Evolutionary conservation across 2,888 invertebrate species (phyloP).

Genomic region (Diaphora mendica): DNA sequence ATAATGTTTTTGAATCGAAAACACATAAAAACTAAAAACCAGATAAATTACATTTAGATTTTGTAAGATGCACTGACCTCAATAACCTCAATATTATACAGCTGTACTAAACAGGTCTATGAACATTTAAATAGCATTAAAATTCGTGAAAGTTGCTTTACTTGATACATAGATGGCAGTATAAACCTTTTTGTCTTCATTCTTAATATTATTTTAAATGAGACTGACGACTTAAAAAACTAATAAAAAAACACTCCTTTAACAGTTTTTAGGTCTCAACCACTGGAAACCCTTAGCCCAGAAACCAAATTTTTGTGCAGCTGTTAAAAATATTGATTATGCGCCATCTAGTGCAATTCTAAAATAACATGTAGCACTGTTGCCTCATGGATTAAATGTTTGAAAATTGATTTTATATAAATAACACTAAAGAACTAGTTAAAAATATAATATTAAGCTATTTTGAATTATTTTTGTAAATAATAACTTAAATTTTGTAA

Average conservation of each 20-base stretch:
- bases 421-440: not conserved
- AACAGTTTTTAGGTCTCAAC: too few species aligned
- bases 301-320: not conserved
- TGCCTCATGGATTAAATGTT: not conserved
- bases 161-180: not conserved
- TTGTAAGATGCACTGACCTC: too few species aligned
- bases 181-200: not conserved
- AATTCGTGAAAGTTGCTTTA: not conserved
- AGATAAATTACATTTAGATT: too few species aligned
- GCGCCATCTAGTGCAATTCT: slow-evolving; percentile 7
- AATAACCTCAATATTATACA: too few species aligned
- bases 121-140: too few species aligned
- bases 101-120: too few species aligned
- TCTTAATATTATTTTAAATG: not conserved
- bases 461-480: not conserved
- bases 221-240: too few species aligned
- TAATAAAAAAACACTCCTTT: too few species aligned
- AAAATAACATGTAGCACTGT: slow-evolving; percentile 1
- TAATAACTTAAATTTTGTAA: too few species aligned
- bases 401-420: not conserved
- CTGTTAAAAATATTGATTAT: not conserved
- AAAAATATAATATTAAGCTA: not conserved
- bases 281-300: not conserved
- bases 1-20: too few species aligned
- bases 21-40: too few species aligned